phyloP scores from a whole-genome alignment of 2,113 vertebrate species.

The Stigmatopora nigra region DNA sequence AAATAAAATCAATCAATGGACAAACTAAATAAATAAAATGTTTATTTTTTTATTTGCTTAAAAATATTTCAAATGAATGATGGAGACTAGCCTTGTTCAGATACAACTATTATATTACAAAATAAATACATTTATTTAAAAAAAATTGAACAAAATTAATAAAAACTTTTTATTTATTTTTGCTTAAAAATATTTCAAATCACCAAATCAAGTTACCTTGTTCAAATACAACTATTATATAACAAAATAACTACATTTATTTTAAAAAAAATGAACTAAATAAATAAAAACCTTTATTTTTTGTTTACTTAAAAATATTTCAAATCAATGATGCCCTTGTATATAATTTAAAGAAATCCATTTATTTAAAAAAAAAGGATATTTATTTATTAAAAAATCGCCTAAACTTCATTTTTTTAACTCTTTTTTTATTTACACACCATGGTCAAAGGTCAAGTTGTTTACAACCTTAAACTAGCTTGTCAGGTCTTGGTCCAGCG shows the following conservation, averaged over 20 bases:
- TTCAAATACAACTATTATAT: too few relatives aligned
- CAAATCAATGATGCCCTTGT: not conserved
- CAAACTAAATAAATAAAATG: not conserved
- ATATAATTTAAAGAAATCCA: not conserved
- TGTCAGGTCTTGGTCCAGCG: not conserved
- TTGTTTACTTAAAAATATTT: not conserved
- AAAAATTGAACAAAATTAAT: not conserved
- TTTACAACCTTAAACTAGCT: not conserved
- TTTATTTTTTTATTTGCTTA: not conserved
- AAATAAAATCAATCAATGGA: not conserved
- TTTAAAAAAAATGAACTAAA: not conserved
- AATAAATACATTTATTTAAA: too few relatives aligned
- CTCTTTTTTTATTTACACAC: too few relatives aligned
- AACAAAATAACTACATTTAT: too few relatives aligned
- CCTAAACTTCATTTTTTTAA: too few relatives aligned
- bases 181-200: not conserved
- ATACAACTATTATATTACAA: too few relatives aligned
- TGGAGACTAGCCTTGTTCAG: too few relatives aligned
- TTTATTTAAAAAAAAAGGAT: not conserved
- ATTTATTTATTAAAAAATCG: too few relatives aligned
- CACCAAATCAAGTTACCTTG: too few relatives aligned
- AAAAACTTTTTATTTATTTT: not conserved
- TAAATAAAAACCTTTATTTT: not conserved
- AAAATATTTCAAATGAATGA: not conserved
- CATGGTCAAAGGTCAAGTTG: too few relatives aligned